Conservation (phyloP, 2,888 invertebrate species). For the Dexiosoma caninum region DNA sequence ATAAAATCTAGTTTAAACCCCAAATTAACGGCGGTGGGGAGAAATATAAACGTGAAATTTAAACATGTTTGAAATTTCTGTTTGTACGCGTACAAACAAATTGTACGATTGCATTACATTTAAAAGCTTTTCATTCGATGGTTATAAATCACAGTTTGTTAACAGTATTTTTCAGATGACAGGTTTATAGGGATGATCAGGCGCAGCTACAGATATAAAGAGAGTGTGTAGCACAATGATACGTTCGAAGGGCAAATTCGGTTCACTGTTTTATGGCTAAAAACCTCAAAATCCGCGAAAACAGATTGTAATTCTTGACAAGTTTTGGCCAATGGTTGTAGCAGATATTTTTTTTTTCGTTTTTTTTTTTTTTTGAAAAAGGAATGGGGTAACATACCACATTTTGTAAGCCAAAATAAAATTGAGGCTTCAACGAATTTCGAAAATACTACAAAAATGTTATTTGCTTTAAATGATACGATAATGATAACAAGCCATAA, state of each 20-base stretch:
- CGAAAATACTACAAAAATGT: no score
- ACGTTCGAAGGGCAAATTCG: neutral
- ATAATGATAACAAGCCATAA: no score
- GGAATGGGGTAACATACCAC: neutral
- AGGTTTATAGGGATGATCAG: slow-evolving; percentile 63
- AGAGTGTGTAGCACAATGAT: no score
- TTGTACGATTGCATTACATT: slow-evolving; percentile 57
- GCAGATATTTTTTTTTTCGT: neutral
- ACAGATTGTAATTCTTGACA: slow-evolving; percentile 61
- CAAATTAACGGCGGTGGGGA: slow-evolving; percentile 52
- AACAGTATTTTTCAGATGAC: slow-evolving; percentile 62
- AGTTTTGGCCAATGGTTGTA: slow-evolving; percentile 49
- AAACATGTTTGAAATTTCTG: neutral
- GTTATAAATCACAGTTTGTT: slow-evolving; percentile 64
- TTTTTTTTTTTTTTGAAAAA: neutral
- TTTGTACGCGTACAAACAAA: slow-evolving; percentile 24
- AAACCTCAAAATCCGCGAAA: slow-evolving; percentile 62
- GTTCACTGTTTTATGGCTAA: slow-evolving; percentile 21
- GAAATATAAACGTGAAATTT: slow-evolving; percentile 37
- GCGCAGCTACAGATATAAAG: neutral
- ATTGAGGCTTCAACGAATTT: neutral
- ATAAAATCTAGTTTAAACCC: slow-evolving; percentile 36
- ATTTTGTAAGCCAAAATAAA: neutral
- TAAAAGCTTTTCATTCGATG: slow-evolving; percentile 60
- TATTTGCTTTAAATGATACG: no score